A percentile compares a stretch with the other conserved stretches of the same genome.
Evolutionary conservation across 2,888 invertebrate species (phyloP).

Genomic region (Keiferia lycopersicella): DNA sequence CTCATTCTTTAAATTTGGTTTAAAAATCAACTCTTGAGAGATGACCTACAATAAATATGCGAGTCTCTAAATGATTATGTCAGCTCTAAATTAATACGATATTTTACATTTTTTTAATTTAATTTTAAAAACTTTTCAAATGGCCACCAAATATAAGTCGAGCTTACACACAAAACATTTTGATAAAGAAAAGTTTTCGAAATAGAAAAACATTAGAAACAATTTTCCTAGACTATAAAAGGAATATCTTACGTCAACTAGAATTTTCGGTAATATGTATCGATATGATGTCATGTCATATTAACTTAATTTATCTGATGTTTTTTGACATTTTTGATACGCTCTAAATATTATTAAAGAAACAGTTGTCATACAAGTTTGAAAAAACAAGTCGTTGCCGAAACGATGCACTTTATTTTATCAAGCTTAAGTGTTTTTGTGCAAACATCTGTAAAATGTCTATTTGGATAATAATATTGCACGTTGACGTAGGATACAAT

Average conservation of each 20-base stretch:
- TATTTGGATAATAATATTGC: too few species aligned
- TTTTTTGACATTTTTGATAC: too few species aligned
- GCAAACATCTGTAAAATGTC: too few species aligned
- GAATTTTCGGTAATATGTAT: neutral
- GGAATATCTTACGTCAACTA: conserved; percentile 10
- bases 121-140: conserved; percentile 50
- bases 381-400: too few species aligned
- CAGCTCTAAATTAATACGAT: conserved; percentile 65
- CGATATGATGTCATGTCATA: too few species aligned
- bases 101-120: conserved; percentile 57
- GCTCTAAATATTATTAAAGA: too few species aligned
- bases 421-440: too few species aligned
- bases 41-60: conserved; percentile 65
- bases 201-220: neutral
- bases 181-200: neutral
- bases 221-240: conserved; percentile 1
- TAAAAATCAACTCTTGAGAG: conserved; percentile 67
- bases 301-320: too few species aligned
- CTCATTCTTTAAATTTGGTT: conserved; percentile 72
- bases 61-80: conserved; percentile 71
- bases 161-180: conserved; percentile 30
- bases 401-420: too few species aligned
- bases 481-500: neutral
- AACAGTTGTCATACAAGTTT: too few species aligned
- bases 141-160: conserved; percentile 49